Evolutionary conservation across 1,140 invertebrate species (phyloP).

Genomic region (Wasmannia auropunctata): DNA sequence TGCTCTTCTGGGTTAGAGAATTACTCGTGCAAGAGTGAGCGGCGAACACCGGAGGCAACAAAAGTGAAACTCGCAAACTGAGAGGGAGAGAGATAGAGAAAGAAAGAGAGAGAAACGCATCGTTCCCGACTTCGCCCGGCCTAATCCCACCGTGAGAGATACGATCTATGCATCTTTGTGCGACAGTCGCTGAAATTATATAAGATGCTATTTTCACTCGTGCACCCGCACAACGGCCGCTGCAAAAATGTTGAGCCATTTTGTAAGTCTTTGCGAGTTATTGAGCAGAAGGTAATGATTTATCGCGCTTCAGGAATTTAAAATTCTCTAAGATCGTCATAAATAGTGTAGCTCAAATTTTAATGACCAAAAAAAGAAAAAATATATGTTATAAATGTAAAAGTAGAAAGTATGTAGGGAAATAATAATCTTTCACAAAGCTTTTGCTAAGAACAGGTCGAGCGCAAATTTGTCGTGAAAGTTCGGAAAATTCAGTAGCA

Average conservation of each 20-base stretch:
- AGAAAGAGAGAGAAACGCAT: conserved; percentile 28
- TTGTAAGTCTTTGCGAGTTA: conserved; percentile 14
- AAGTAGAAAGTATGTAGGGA: neutral
- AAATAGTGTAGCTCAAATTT: conserved; percentile 8
- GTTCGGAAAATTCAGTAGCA: neutral
- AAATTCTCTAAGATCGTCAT: neutral
- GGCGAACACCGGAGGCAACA: conserved; percentile 23
- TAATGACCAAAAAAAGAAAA: neutral
- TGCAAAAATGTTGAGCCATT: conserved; percentile 1
- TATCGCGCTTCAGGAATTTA: neutral
- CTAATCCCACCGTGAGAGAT: conserved; percentile 64
- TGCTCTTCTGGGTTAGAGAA: conserved; percentile 38
- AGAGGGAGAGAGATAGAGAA: neutral
- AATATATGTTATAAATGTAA: too few relatives aligned
- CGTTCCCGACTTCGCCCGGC: conserved; percentile 41
- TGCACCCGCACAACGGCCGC: neutral
- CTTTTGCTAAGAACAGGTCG: neutral
- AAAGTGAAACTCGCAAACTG: conserved; percentile 65
- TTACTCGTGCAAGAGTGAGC: neutral
- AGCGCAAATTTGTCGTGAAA: neutral
- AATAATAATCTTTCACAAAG: neutral
- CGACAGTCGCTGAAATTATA: conserved; percentile 44
- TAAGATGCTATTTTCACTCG: conserved; percentile 52
- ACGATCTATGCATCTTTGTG: conserved; percentile 56
- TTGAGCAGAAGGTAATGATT: conserved; percentile 9